Conservation (phyloP, 2,797 vertebrate genomes). For the Dicrostonyx torquatus region DNA sequence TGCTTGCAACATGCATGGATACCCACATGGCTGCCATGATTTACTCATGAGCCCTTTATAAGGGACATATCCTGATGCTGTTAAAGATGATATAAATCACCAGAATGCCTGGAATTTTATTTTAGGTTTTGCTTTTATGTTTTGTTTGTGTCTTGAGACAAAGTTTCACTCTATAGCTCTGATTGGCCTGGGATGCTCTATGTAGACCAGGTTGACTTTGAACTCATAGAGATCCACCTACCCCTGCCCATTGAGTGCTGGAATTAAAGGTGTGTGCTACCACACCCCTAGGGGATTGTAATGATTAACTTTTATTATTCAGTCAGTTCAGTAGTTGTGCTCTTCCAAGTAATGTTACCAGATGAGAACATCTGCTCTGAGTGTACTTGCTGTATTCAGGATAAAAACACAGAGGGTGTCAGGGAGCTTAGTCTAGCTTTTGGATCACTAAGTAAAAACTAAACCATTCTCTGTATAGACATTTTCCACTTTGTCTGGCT, state of each 20-base stretch:
- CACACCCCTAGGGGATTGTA: neutral
- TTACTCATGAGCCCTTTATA: neutral
- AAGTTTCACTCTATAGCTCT: neutral
- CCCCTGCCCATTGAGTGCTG: neutral
- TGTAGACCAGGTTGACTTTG: neutral
- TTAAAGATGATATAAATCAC: neutral
- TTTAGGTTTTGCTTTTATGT: neutral
- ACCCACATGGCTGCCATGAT: neutral
- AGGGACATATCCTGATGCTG: neutral
- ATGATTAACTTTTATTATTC: conserved; percentile 18
- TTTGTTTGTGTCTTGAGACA: neutral
- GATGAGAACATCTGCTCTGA: neutral
- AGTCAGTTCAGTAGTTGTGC: neutral
- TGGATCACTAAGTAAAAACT: neutral
- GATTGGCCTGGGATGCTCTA: too few relatives aligned
- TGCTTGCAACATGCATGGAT: neutral
- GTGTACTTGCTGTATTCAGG: neutral
- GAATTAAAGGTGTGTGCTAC: neutral
- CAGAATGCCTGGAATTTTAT: neutral
- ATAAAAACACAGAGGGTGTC: neutral
- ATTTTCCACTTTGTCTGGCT: neutral
- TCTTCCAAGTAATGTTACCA: neutral
- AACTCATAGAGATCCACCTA: neutral
- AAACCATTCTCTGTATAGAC: neutral
- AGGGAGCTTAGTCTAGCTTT: neutral